Evolutionary conservation across 2,113 vertebrate genomes (phyloP), one percentile per base, ranked within the genome.

Genomic region (Anguilla rostrata): DNA sequence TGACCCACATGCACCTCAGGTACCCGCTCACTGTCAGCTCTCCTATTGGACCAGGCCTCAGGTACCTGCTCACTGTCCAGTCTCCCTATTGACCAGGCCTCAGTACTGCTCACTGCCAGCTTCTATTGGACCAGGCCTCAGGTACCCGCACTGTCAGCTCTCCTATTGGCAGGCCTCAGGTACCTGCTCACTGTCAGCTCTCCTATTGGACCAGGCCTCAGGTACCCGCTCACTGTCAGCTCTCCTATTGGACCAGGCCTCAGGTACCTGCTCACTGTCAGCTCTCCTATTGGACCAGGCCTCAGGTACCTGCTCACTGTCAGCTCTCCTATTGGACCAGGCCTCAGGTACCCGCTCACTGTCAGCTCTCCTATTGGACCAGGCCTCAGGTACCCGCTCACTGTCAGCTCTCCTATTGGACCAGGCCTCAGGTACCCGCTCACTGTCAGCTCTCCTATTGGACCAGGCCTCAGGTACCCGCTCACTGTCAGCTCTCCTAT

Each of bases 1-100:
- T 99, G 93, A 96, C 97, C 0, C 94, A 96, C 88, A 95, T 98
- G 92, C 98, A 97, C 84, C 91, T 97, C 94, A 98, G 98, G 98
- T 99, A 97, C 92, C 94, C 2, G 40, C 66, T 29, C n/a, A 75
- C 63, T 9, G 3, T n/a, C 1, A 29, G 66, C 26, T 29, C 60
- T 75, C 66, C 66, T 75, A 75, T 75, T 75, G 66, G 66, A 9
- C n/a, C 66, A 29, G 66, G n/a, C 66, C n/a, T 75, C 2, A 29
- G 66, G n/a, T 11, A 75, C 66, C 66, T 1, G 2, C 66, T 75
- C 66, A 75, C 26, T 34, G 1, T n/a, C 4, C n/a, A n/a, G n/a
- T n/a, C n/a, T n/a, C n/a, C n/a, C 26, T 75, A 34, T 75, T 75
- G 66, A 8, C 91, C 97, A 99, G 93, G 96, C 97, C 0, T 91